Evolutionary conservation across 2,113 vertebrate species (phyloP).

Genomic region (Chaetodon auriga): DNA sequence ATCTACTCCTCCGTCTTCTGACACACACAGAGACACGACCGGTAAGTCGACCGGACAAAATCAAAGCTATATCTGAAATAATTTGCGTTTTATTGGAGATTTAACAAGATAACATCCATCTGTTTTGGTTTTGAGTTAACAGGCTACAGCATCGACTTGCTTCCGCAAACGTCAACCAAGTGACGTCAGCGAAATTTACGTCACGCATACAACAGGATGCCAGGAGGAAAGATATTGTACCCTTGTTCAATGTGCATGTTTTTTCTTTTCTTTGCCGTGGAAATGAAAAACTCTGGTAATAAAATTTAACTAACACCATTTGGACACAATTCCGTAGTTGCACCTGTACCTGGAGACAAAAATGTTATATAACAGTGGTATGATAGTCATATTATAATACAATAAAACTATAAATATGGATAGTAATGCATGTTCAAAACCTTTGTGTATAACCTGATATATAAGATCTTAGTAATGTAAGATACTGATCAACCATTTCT

Average conservation of each 20-base stretch:
- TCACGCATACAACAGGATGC: constrained; percentile 31
- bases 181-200: constrained; percentile 57
- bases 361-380: too few relatives aligned
- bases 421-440: background rate
- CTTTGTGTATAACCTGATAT: too few relatives aligned
- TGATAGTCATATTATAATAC: background rate
- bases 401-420: background rate
- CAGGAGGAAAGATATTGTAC: background rate
- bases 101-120: constrained; percentile 27
- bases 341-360: too few relatives aligned
- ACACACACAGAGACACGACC: background rate
- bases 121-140: constrained; percentile 63
- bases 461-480: background rate
- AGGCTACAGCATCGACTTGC: constrained; percentile 22
- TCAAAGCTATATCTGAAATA: background rate
- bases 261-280: too few relatives aligned
- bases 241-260: background rate
- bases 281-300: background rate
- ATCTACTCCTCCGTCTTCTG: constrained; percentile 23
- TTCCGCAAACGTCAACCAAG: constrained; percentile 78
- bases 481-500: too few relatives aligned
- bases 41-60: background rate
- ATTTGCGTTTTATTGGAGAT: background rate
- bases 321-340: background rate
- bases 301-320: background rate